A percentile compares a stretch with the other conserved stretches of the same genome.
Conservation (phyloP, 2,888 invertebrate species). For the Molorchus minor region DNA sequence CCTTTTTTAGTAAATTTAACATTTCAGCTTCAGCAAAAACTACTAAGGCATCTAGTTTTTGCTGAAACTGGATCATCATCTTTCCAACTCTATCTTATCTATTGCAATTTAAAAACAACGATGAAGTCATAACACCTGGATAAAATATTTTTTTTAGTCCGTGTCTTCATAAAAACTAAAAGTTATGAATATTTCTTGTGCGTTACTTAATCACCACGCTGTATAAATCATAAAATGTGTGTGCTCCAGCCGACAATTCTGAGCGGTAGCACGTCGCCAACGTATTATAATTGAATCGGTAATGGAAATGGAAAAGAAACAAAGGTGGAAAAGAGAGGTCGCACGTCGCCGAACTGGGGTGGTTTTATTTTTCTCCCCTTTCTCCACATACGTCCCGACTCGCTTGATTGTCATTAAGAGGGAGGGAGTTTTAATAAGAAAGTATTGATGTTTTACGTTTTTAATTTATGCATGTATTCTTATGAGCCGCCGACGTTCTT, state of each 20-base stretch:
- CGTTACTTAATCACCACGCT: too few species aligned
- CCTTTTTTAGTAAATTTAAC: too few species aligned
- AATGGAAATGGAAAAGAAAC: constrained; percentile 7
- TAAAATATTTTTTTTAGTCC: too few species aligned
- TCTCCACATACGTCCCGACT: constrained; percentile 50
- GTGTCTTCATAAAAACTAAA: too few species aligned
- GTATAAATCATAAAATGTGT: too few species aligned
- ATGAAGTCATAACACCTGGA: too few species aligned
- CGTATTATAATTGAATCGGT: neutral
- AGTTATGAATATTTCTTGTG: too few species aligned
- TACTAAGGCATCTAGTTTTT: too few species aligned
- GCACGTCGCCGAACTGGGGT: constrained; percentile 42
- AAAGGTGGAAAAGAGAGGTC: constrained; percentile 5
- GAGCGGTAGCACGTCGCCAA: neutral
- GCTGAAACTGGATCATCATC: too few species aligned
- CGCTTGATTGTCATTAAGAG: constrained; percentile 59
- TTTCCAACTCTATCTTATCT: too few species aligned
- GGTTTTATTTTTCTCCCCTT: constrained; percentile 56
- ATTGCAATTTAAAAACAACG: too few species aligned
- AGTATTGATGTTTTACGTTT: constrained; percentile 60
- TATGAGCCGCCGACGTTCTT: constrained; percentile 42
- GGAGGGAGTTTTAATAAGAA: constrained; percentile 58
- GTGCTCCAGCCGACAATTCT: neutral
- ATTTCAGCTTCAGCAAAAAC: too few species aligned
- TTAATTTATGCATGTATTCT: constrained; percentile 61